Conservation (phyloP, 1,140 invertebrate genomes). For the Periplaneta americana region DNA sequence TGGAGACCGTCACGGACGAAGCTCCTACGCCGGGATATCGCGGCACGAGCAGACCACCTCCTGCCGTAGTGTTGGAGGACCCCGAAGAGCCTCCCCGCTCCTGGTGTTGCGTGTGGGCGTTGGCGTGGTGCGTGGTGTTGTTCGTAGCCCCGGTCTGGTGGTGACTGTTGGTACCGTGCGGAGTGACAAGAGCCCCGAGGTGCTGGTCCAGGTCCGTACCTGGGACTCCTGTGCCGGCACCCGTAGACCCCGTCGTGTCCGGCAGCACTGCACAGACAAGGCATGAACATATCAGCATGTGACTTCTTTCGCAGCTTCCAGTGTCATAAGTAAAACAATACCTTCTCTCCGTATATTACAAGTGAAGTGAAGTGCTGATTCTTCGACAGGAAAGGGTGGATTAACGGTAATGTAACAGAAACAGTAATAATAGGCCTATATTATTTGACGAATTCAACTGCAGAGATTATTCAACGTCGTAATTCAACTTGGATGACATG, state of each 20-base stretch:
- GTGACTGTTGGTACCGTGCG: conserved; percentile 39
- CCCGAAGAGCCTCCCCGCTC: conserved; percentile 1
- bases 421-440: too few relatives aligned
- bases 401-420: too few relatives aligned
- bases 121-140: conserved; percentile 26
- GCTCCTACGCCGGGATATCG: conserved; percentile 45
- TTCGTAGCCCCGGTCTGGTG: conserved; percentile 38
- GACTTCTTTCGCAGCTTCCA: too few relatives aligned
- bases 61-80: background rate
- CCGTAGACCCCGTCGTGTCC: conserved; percentile 50
- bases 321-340: too few relatives aligned
- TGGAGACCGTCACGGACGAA: conserved; percentile 28
- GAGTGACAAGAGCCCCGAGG: conserved; percentile 56
- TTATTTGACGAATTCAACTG: too few relatives aligned
- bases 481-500: too few relatives aligned
- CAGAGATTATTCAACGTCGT: too few relatives aligned
- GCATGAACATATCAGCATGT: too few relatives aligned
- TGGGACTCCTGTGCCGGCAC: conserved; percentile 1
- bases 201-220: conserved; percentile 65
- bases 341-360: too few relatives aligned
- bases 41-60: conserved; percentile 41
- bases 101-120: conserved; percentile 2
- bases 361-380: too few relatives aligned
- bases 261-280: conserved; percentile 52
- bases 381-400: too few relatives aligned